phyloP scores from a whole-genome alignment of 2,888 invertebrate genomes.

The Drosophila anceps region DNA sequence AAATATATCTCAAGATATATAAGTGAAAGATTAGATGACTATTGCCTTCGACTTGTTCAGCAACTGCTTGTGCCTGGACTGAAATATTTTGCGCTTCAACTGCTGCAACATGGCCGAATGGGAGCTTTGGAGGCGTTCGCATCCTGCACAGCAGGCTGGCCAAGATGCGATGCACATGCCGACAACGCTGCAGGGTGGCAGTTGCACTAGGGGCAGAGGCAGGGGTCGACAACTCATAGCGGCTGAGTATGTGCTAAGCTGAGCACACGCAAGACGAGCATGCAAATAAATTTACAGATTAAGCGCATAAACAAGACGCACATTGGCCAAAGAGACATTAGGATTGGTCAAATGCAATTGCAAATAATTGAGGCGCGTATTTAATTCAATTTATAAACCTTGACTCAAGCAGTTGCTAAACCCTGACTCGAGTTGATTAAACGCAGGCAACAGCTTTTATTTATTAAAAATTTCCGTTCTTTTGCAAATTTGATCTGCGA shows the following conservation, averaged over 20 bases:
- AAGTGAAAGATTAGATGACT: background rate
- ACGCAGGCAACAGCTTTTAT: constrained; percentile 48
- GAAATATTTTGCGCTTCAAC: constrained; percentile 9
- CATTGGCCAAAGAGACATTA: constrained; percentile 15
- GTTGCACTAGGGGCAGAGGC: background rate
- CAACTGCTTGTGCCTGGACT: background rate
- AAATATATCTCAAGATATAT: background rate
- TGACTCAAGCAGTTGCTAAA: constrained; percentile 23
- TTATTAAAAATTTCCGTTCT: constrained; percentile 52
- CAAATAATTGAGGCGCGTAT: constrained; percentile 53
- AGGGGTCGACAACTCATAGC: constrained; percentile 53
- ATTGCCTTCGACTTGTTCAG: background rate
- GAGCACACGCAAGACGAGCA: constrained; percentile 52
- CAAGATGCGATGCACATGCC: constrained; percentile 17
- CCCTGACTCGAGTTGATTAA: constrained; percentile 41
- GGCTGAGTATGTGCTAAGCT: constrained; percentile 71
- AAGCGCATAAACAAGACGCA: constrained; percentile 49
- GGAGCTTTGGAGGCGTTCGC: constrained; percentile 21
- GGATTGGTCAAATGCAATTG: constrained; percentile 25
- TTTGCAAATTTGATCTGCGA: constrained; percentile 52
- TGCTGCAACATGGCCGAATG: constrained; percentile 8
- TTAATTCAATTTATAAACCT: constrained; percentile 57
- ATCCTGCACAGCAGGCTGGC: constrained; percentile 47
- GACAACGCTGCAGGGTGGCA: constrained; percentile 2
- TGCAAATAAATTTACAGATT: constrained; percentile 61